A percentile compares a stretch with the other conserved stretches of the same genome.
These are phyloP conservation scores for Peromyscus attwateri DNA, from an alignment of 2,797 vertebrate species.

Conservation along the genomic window DNA sequence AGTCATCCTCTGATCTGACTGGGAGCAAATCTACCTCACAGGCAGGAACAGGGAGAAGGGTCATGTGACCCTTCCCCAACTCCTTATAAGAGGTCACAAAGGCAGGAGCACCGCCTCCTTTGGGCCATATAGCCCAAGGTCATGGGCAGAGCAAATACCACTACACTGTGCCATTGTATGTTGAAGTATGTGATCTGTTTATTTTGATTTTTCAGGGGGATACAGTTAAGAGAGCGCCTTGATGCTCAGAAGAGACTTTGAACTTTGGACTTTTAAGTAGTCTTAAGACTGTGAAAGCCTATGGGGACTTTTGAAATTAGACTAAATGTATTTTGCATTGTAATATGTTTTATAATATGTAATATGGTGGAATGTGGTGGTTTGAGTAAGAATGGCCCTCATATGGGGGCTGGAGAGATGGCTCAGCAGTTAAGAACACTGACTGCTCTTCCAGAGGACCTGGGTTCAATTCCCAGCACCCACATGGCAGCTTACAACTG, in stretches of 20 bases:
- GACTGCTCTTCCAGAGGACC: neutral
- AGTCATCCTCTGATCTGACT: too few relatives aligned
- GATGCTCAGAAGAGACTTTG: neutral
- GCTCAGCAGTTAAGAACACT: neutral
- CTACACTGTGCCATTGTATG: neutral
- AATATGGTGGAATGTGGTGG: neutral
- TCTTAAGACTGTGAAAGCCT: neutral
- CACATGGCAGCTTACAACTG: neutral
- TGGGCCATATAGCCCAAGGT: too few relatives aligned
- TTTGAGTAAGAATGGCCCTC: neutral
- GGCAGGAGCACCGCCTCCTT: too few relatives aligned
- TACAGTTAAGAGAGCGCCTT: neutral
- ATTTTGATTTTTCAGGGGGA: neutral
- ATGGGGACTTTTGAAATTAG: neutral
- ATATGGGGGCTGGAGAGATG: neutral
- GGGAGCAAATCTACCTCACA: too few relatives aligned
- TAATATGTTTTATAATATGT: neutral
- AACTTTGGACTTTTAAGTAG: neutral
- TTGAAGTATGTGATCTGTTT: neutral
- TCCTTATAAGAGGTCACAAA: too few relatives aligned
- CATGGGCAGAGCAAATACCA: too few relatives aligned
- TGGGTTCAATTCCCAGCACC: neutral
- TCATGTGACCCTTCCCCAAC: too few relatives aligned
- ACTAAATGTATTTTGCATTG: neutral
- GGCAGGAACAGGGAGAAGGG: too few relatives aligned